A percentile compares a stretch with the other conserved stretches of the same genome.
Conservation (phyloP, 2,113 vertebrate genomes). For the Tor tambroides region DNA sequence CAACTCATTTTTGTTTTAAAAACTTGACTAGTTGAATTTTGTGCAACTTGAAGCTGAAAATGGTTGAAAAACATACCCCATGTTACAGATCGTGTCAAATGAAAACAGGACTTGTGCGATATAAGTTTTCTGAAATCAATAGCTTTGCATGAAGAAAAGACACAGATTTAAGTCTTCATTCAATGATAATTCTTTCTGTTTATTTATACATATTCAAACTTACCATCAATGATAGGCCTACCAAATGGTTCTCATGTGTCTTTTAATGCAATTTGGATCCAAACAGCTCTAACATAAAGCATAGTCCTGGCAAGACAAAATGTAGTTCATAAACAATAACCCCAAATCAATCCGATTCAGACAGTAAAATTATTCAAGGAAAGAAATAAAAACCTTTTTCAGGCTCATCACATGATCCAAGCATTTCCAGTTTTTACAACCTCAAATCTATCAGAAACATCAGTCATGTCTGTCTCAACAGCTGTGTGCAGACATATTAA, state of each 20-base stretch:
- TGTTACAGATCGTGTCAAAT: not conserved
- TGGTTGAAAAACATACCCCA: too few species aligned
- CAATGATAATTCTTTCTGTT: too few species aligned
- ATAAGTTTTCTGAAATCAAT: too few species aligned
- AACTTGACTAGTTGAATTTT: too few species aligned
- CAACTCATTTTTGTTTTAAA: too few species aligned
- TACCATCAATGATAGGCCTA: not conserved
- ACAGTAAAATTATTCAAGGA: slow-evolving; percentile 14
- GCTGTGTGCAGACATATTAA: slow-evolving; percentile 34
- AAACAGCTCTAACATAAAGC: not conserved
- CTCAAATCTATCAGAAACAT: slow-evolving; percentile 39
- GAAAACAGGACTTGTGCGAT: not conserved
- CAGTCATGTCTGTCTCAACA: slow-evolving; percentile 34
- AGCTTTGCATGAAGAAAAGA: not conserved
- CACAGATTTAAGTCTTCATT: too few species aligned
- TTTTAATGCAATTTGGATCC: not conserved
- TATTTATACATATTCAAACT: too few species aligned
- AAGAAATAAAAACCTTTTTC: slow-evolving; percentile 35
- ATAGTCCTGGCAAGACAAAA: not conserved
- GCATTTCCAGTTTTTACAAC: slow-evolving; percentile 24
- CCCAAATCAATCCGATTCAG: slow-evolving; percentile 2
- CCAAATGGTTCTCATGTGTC: not conserved
- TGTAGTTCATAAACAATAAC: slow-evolving; percentile 12
- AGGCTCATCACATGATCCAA: not conserved
- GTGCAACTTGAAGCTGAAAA: too few species aligned